Base-by-base conservation (phyloP, 2,888 invertebrate genomes). In the Poecilus cupreus region DNA sequence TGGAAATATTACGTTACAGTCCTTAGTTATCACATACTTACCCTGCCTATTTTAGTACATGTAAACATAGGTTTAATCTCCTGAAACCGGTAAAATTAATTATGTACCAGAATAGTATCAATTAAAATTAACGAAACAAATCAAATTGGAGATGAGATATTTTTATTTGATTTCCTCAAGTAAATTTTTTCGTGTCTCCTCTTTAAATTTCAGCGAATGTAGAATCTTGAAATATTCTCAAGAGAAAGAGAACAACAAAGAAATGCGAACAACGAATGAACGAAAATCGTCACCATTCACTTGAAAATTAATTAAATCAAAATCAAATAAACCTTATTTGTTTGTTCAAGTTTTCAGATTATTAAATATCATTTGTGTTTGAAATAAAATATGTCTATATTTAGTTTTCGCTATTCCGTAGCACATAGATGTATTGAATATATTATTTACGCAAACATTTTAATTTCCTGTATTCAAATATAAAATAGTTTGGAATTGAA, bases 401-500 rank as follows among this genome's bases (percentile, higher is more conserved):
- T 18, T 49, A 13, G 16, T 49, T 32, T 32, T 32, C 49, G 49
- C 16, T 54, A 22, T 11, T 20, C 54, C 8, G 22, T 18, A 22
- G 11, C 54, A 54, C 54, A 22, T 54, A 22, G 20, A 22, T 54
- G 20, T 16, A 54, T 10, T 20, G 54, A 54, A 54, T 54, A 54
- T 54, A 54, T 54, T 54, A 54, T 54, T 54, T 54, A 54, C 54
- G 54, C 54, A 70, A 39, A 70, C 26, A 70, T 70, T 39, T 70
- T 39, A 39, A 70, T 70, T 70, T 70, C 70, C 39, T 70, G 39
- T 70, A 37, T 64, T 64, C 32, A 64, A 64, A 64, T 64, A 64
- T 64, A 64, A 64, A 64, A 64, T 64, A 64, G 64, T 64, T 18
- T 32, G 37, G 32, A 64, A 37, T 64, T 64, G 37, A 32, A 37